Base-by-base conservation (phyloP, 2,797 vertebrate genomes). In the Lepilemur ruficaudatus region DNA sequence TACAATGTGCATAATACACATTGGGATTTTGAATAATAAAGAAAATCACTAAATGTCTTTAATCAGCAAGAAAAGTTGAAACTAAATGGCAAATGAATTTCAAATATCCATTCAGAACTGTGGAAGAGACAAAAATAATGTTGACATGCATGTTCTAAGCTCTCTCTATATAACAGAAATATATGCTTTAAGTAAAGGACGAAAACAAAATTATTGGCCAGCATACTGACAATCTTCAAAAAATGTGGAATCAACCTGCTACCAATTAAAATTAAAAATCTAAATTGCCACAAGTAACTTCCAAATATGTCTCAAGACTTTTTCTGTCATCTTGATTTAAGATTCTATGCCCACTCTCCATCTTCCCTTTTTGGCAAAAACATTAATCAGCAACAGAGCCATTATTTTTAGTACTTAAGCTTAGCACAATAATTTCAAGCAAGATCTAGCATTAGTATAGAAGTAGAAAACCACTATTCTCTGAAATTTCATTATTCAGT, bases 211-310 rank as follows among this genome's bases (percentile, higher is more conserved):
- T 55, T 65, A 65, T 17, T 65, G 46, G 6, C 41, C 41, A 50
- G 25, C 10, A 81, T 43, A 76, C 38, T 65, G n/a, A 86, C 55
- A 65, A 43, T 46, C 38, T 75, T 91, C 14, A 87, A 69, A 9
- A 90, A 41, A 96, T 59, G 22, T 48, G 23, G 30, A 85, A 90
- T 83, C 18, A 89, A 38, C 1, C 22, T 85, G n/a, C 35, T 90
- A 50, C 0, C 69, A 75, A 92, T 92, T 89, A 88, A 73, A 95
- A 87, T 65, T 67, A 80, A 92, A 87, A 93, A 87, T n/a, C 22
- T 35, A 84, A 89, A 57, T 8, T 23, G 6, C 63, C 50, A 91
- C 48, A 70, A 80, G 15, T 73, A 65, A 93, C 32, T 80, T 97
- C 50, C 38, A 95, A 95, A 35, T 78, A 52, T 89, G 28, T 69